Base-by-base conservation (phyloP, 2,113 vertebrate species). In the Larimichthys crocea region DNA sequence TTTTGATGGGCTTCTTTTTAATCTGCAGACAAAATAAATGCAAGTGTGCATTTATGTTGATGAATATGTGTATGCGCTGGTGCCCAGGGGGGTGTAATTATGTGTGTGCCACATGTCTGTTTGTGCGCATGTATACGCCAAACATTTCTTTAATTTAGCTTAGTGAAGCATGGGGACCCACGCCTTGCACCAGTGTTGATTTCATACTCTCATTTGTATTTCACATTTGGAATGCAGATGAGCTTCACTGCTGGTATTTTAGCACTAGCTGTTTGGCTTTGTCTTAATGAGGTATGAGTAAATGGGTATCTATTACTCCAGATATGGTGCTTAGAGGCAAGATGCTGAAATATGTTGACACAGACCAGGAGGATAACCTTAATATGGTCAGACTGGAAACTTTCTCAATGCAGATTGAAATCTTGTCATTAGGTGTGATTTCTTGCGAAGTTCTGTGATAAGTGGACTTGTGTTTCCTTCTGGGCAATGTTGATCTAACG, bases 151-250 rank as follows among this genome's bases (percentile, higher is more conserved):
- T 88, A 90, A 94, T 91, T 93, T 88, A 85, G 81, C 88, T 83
- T 89, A 87, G 80, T 87, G 86, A 89, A 90, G 91, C 92, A 88
- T 84, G 84, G 87, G 82, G 82, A 88, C 87, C 74, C 65, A 64
- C 26, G 77, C 73, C 68, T 86, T 80, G 76, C 53, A n/a, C 82
- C 52, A 19, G 74, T 79, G 82, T 91, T 90, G 85, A 86, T 91
- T 89, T 90, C 90, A 86, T 76, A 56, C 74, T 91, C 73, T 85
- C 88, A 83, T 91, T 94, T 90, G 89, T 83, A 55, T 59, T 56
- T 52, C 76, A 79, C 86, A 86, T 88, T 89, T 86, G 83, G 88
- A 93, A 92, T 92, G 87, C 88, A 89, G 84, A 85, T 92, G 91
- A 93, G 86, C 62, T 74, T 67, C 68, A 66, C 80, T 85, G 80